Evolutionary conservation across 1,140 invertebrate genomes (phyloP), one percentile per base, ranked within the genome.

Genomic region (Drosophila oshimai): DNA sequence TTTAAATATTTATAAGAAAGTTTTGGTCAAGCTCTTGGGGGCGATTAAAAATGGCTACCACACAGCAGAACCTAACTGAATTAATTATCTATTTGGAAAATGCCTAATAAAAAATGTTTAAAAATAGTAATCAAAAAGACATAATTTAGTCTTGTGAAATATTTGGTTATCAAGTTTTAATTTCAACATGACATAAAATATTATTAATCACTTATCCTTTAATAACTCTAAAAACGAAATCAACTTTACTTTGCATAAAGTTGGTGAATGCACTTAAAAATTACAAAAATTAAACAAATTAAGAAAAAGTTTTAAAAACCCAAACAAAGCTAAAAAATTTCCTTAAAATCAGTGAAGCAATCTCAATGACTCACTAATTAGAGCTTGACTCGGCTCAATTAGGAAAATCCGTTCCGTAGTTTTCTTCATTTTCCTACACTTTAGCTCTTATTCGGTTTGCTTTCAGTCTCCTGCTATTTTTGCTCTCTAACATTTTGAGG

Each of bases 301-400:
- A 6, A 15, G 15, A n/a, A 12, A 0, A 24, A 55, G 24, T 33
- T 55, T 24, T 2, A 17, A n/a, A 6, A 31, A 54, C 9, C 18
- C 6, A 5, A 2, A 18, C 22, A 53, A 7, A 20, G 31, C 18
- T 24, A 15, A 1, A 29, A 46, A 10, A 46, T 31, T 24, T 29
- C 24, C 29, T 22, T 0, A 17, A 33, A 47, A 7, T 47, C 26
- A 33, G 6, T 55, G 26, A 10, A 55, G 10, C 45, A 33, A 20
- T 12, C 46, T 17, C 18, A 53, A 57, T 36, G 53, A 62, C 37
- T 64, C 60, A 22, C 24, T 65, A 65, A 65, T 65, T 36, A 31
- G 13, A 29, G 31, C 47, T 68, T 68, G 46, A 29, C 61, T 68
- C 62, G 64, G 41, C 61, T 68, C 64, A 54, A 53, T 67, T 65